Evolutionary conservation across 2,113 vertebrate species (phyloP), one percentile per base, ranked within the genome.

Genomic region (Atractosteus spatula): DNA sequence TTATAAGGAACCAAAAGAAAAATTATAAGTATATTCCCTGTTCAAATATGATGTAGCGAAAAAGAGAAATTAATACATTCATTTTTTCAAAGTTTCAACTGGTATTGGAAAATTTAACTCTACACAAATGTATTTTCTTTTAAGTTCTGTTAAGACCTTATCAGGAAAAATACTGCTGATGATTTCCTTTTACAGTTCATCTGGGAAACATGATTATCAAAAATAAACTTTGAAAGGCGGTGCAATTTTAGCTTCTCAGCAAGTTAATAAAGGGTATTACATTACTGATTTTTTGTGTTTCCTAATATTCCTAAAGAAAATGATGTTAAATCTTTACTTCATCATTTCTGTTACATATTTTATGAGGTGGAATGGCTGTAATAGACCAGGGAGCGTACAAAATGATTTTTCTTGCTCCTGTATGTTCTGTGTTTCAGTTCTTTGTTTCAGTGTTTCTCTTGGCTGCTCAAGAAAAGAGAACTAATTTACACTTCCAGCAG

Each of bases 251-350:
- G n/a, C n/a, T 59, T 59, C 57, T 16, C 57, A 3, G 12, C n/a
- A 16, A 14, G 14, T n/a, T 59, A 14, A 59, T 59, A 59, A n/a
- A n/a, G n/a, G n/a, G 57, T 59, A n/a, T 59, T 59, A 5, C 57
- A 59, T 11, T 59, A n/a, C 57, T 59, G 12, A 5, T 59, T 1
- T 59, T 59, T 16, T 59, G 10, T 59, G 57, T 59, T 59, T 59
- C 10, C 57, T 59, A 59, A 13, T 59, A 59, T 59, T 59, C 57
- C 12, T 51, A 59, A 59, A 59, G 57, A 59, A 59, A 59, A 59
- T 59, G 11, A 59, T 59, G 14, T 59, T 59, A 16, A 59, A 59
- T 16, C 57, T 59, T 59, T 11, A 14, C 14, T n/a, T 14, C 57
- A 51, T 51, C 47, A 51, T 51, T 51, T 51, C 47, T 51, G 47